Evolutionary conservation across 1,140 invertebrate genomes (phyloP).

Genomic region (Temnothorax nylanderi): DNA sequence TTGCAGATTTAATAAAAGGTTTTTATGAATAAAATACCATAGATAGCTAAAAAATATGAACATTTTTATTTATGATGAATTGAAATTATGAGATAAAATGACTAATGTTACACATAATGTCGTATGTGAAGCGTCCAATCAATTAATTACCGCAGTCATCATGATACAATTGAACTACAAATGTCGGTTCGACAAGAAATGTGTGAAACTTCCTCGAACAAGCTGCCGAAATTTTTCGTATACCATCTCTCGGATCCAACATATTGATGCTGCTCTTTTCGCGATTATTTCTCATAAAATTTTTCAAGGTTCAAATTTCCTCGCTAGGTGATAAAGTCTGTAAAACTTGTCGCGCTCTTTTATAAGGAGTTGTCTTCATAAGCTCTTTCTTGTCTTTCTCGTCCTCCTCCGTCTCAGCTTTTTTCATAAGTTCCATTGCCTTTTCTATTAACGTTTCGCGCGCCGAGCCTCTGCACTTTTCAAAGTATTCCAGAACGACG

Average conservation of each 20-base stretch:
- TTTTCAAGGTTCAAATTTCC: conserved; percentile 61
- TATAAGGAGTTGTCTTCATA: conserved; percentile 83
- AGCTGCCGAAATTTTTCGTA: neutral
- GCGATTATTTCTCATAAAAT: conserved; percentile 33
- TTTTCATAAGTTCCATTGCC: conserved; percentile 88
- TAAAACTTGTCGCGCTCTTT: conserved; percentile 85
- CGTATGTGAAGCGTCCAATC: no score
- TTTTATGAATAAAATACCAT: neutral
- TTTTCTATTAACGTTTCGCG: conserved; percentile 87
- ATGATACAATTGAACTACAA: no score
- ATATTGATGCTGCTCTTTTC: conserved; percentile 9
- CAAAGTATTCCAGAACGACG: conserved; percentile 90
- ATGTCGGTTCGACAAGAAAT: neutral
- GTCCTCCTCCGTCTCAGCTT: conserved; percentile 87
- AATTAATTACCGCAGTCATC: no score
- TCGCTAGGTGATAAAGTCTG: conserved; percentile 82
- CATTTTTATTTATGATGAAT: neutral
- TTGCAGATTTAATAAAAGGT: conserved; percentile 13
- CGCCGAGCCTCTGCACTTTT: conserved; percentile 88
- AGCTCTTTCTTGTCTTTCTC: conserved; percentile 76
- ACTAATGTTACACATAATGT: no score
- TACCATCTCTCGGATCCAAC: neutral
- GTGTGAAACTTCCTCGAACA: neutral
- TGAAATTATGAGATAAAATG: neutral
- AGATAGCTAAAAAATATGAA: conserved; percentile 23